Conservation (phyloP, 2,113 vertebrate species). For the Triplophysa tibetana region DNA sequence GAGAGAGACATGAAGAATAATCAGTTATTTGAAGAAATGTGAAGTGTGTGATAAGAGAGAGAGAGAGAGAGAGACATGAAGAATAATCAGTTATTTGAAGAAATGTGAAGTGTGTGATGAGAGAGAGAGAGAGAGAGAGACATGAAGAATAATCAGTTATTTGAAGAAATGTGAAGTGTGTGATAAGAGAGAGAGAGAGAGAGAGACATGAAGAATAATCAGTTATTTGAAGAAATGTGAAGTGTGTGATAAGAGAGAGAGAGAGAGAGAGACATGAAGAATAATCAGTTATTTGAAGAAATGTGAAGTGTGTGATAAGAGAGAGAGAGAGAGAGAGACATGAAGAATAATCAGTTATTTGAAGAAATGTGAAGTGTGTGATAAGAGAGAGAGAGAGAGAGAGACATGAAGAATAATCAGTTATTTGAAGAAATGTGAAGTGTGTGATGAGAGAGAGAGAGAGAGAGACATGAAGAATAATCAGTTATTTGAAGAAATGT, state of each 20-base stretch:
- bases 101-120: neutral
- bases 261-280: neutral
- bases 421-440: neutral
- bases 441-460: neutral
- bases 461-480: neutral
- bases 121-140: neutral
- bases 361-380: neutral
- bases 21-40: neutral
- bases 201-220: neutral
- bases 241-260: neutral
- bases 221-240: neutral
- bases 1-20: neutral
- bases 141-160: rapidly evolving
- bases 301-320: neutral
- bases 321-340: neutral
- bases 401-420: neutral
- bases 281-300: neutral
- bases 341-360: neutral
- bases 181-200: neutral
- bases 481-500: neutral
- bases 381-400: neutral
- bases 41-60: neutral
- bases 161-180: neutral
- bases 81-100: neutral
- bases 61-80: neutral